Conservation (phyloP, 1,140 invertebrate genomes). For the Goniozus legneri region DNA sequence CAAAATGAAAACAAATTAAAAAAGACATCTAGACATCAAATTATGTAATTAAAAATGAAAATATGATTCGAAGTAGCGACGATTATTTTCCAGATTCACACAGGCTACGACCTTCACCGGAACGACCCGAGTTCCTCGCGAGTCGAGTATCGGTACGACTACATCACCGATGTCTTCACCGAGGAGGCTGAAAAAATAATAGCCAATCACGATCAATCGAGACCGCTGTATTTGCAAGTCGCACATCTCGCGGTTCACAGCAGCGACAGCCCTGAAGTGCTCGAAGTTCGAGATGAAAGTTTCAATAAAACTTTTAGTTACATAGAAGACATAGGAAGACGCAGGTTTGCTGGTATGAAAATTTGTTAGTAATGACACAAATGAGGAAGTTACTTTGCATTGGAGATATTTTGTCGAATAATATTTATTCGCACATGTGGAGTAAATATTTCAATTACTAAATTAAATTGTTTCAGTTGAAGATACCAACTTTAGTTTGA, state of each 20-base stretch:
- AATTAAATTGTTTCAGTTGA: too few species aligned
- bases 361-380: too few species aligned
- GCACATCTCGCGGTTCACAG: constrained; percentile 60
- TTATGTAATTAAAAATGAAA: constrained; percentile 3
- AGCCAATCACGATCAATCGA: constrained; percentile 45
- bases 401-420: too few species aligned
- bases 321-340: constrained; percentile 56
- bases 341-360: constrained; percentile 57
- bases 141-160: constrained; percentile 40
- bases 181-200: constrained; percentile 58
- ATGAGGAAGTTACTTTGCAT: too few species aligned
- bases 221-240: constrained; percentile 62
- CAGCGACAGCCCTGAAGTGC: constrained; percentile 40
- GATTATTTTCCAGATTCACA: constrained; percentile 34
- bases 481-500: too few species aligned
- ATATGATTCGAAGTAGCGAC: neutral
- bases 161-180: constrained; percentile 61
- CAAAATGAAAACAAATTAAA: too few species aligned
- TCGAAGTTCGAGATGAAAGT: constrained; percentile 56
- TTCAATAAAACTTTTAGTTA: constrained; percentile 57
- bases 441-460: neutral
- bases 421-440: neutral
- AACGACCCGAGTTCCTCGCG: constrained; percentile 33
- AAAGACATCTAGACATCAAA: too few species aligned
- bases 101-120: constrained; percentile 55